Evolutionary conservation across 2,113 vertebrate species (phyloP).

Genomic region (Isurus oxyrinchus): DNA sequence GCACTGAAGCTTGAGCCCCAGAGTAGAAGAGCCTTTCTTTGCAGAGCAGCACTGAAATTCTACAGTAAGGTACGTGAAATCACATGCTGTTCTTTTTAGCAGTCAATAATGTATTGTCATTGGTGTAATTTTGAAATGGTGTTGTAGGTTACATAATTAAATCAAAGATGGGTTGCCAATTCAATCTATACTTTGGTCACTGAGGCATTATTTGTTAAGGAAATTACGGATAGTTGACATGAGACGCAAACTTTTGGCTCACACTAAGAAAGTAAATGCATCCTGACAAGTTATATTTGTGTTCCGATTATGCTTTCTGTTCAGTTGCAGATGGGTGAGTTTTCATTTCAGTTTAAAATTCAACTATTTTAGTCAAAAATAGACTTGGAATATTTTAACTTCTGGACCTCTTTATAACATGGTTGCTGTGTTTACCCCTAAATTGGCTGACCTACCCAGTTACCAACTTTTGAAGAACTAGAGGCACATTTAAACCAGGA

Average conservation of each 20-base stretch:
- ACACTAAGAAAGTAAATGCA: too few relatives aligned
- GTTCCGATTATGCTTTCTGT: too few relatives aligned
- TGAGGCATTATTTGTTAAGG: neutral
- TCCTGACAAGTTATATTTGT: too few relatives aligned
- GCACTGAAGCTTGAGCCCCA: constrained; percentile 60
- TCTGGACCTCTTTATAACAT: too few relatives aligned
- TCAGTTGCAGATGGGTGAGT: too few relatives aligned
- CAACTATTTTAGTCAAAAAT: too few relatives aligned
- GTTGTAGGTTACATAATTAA: neutral
- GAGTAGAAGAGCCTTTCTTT: constrained; percentile 58
- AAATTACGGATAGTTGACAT: neutral
- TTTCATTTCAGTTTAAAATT: too few relatives aligned
- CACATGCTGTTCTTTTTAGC: neutral
- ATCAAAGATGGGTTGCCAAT: neutral
- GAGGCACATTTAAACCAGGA: too few relatives aligned
- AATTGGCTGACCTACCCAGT: too few relatives aligned
- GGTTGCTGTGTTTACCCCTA: too few relatives aligned
- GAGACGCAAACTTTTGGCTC: neutral
- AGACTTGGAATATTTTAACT: too few relatives aligned
- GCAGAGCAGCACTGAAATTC: constrained; percentile 65
- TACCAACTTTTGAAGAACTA: too few relatives aligned
- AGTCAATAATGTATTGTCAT: neutral
- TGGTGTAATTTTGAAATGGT: neutral
- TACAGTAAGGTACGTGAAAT: constrained; percentile 54
- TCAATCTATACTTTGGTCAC: neutral